phyloP scores from a whole-genome alignment of 1,140 invertebrate species.

The Phymastichus coffea region DNA sequence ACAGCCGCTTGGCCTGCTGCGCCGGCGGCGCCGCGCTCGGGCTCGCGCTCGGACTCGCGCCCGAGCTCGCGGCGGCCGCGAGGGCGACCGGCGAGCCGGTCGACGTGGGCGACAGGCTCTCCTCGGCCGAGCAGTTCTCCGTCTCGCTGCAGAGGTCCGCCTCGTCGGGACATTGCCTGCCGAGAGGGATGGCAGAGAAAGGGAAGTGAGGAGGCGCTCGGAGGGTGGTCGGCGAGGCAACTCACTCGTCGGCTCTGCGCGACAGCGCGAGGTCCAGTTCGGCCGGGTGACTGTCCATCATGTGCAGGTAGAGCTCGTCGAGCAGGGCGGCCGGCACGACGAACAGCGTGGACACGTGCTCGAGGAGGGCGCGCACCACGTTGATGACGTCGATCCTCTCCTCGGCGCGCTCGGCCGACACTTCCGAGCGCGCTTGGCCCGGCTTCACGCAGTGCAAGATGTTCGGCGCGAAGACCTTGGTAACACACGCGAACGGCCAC shows the following conservation, averaged over 20 bases:
- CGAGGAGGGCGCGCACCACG: slow-evolving; percentile 79
- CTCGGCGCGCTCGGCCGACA: slow-evolving; percentile 69
- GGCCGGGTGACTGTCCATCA: slow-evolving; percentile 80
- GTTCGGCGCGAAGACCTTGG: slow-evolving; percentile 84
- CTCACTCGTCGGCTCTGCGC: slow-evolving; percentile 63
- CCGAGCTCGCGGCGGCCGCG: slow-evolving; percentile 11
- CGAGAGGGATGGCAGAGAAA: too few species aligned
- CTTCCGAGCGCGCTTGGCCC: slow-evolving; percentile 62
- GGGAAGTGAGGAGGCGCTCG: too few species aligned
- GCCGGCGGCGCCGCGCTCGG: neutral
- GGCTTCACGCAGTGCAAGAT: slow-evolving; percentile 79
- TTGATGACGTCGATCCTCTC: slow-evolving; percentile 87
- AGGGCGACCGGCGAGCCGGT: slow-evolving; percentile 16
- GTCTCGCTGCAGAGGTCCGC: slow-evolving; percentile 46
- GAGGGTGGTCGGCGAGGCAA: slow-evolving; percentile 16
- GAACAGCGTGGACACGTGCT: slow-evolving; percentile 76
- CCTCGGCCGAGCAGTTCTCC: slow-evolving; percentile 48
- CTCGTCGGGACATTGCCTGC: slow-evolving; percentile 49
- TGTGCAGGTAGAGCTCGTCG: slow-evolving; percentile 81
- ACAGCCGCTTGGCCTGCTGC: slow-evolving; percentile 33
- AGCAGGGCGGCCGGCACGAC: slow-evolving; percentile 75
- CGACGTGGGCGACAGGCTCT: slow-evolving; percentile 37
- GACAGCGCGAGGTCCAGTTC: slow-evolving; percentile 65
- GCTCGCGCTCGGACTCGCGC: slow-evolving; percentile 10
- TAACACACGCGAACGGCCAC: neutral